Conservation (phyloP, 2,113 vertebrate genomes). For the Hippocampus guttulatus region DNA sequence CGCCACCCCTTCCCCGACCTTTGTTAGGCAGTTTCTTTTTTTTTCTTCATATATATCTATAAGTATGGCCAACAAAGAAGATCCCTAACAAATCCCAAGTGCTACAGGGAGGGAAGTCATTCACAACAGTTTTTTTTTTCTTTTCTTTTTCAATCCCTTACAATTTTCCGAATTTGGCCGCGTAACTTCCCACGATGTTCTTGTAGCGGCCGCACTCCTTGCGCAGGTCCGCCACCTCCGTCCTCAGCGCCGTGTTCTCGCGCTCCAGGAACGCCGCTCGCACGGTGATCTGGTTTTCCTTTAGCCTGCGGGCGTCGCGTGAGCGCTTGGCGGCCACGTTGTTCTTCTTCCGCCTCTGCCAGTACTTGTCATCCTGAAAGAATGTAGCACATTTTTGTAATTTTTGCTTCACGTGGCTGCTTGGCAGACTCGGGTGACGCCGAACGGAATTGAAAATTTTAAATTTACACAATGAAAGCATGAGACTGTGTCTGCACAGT, state of each 20-base stretch:
- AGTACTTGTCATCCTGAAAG: conserved; percentile 90
- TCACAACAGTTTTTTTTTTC: neutral
- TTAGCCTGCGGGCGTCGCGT: conserved; percentile 87
- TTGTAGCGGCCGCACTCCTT: conserved; percentile 87
- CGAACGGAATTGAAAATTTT: too few relatives aligned
- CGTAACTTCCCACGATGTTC: conserved; percentile 81
- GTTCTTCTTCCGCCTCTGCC: conserved; percentile 93
- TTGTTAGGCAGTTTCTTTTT: neutral
- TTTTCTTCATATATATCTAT: too few relatives aligned
- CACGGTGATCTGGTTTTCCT: conserved; percentile 98
- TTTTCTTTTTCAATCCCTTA: conserved; percentile 68
- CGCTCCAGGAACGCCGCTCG: conserved; percentile 93
- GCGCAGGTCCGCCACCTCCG: conserved; percentile 88
- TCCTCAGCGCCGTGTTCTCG: conserved; percentile 87
- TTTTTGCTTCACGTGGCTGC: neutral
- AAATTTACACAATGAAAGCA: too few relatives aligned
- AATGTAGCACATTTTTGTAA: neutral
- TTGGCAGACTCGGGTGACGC: too few relatives aligned
- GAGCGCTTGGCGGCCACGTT: conserved; percentile 94
- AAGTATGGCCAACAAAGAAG: neutral
- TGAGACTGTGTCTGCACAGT: too few relatives aligned
- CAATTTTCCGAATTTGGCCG: conserved; percentile 85
- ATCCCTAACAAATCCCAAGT: conserved; percentile 5
- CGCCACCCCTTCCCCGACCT: neutral
- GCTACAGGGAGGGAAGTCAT: neutral